Evolutionary conservation across 2,113 vertebrate genomes (phyloP), one percentile per base, ranked within the genome.

Genomic region (Circaetus cinerascens): DNA sequence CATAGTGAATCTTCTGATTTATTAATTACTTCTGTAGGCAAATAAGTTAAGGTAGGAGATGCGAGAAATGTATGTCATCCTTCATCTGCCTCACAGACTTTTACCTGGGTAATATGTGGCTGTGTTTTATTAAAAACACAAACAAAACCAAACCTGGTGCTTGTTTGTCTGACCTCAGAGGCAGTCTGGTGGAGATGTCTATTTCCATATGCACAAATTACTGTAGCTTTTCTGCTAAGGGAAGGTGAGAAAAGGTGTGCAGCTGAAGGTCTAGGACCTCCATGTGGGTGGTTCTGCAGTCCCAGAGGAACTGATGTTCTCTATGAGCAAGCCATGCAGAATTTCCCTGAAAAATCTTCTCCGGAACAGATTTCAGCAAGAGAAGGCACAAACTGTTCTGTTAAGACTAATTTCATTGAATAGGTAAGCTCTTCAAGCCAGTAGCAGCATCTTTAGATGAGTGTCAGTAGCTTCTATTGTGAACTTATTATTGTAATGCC

Each of bases 41-140:
- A 86, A 55, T 48, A 90, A 7, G 13, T 59, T 75, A 75, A 90
- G 32, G 29, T 41, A 26, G 43, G 32, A 62, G 3, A 20, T 57
- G 9, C 0, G 0, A 76, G 40, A 75, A 88, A 56, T 18, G 1
- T 63, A 21, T 3, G 5, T 43, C 5, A 59, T 51, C 14, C 43
- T 79, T 82, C 5, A 6, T 60, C 16, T 75, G 11, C 6, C 81
- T 53, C 45, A 27, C 12, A 59, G 46, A 43, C 10, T 27, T 66
- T 57, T 81, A 50, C 6, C 4, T 78, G 11, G 5, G 4, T 64
- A 64, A 55, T 17, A 5, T 13, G 30, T 46, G 10, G 5, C 30
- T 74, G 6, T 32, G 12, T 88, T 88, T 82, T 74, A 17, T 66
- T 75, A 45, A 57, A 90, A 63, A 36, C 36, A 45, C 25, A 64